A percentile compares a stretch with the other conserved stretches of the same genome.
phyloP scores from a whole-genome alignment of 1,140 invertebrate genomes.

The Rhopalosiphum padi region DNA sequence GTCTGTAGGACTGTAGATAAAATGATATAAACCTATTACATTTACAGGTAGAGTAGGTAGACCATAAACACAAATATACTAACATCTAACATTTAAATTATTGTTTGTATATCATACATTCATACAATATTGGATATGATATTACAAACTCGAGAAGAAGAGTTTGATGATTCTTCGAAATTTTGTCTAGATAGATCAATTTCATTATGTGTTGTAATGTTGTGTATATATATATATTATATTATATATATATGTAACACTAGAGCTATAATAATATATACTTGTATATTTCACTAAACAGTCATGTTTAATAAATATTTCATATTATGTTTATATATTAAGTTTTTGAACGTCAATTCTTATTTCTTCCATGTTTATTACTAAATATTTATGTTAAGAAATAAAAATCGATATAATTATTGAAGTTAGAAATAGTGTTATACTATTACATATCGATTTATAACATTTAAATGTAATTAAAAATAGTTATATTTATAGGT shows the following conservation, averaged over 20 bases:
- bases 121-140: background rate
- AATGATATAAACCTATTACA: background rate
- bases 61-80: background rate
- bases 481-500: too few species aligned
- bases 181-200: background rate
- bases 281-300: background rate
- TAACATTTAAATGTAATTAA: background rate
- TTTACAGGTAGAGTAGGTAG: background rate
- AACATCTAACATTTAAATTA: background rate
- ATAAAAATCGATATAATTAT: background rate
- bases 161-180: background rate
- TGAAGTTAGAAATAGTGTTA: too few species aligned
- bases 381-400: background rate
- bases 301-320: constrained; percentile 3
- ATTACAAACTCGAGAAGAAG: background rate
- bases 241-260: background rate
- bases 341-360: background rate
- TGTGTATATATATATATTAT: background rate
- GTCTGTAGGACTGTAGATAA: background rate
- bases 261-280: background rate
- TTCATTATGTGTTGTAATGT: background rate
- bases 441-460: background rate
- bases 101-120: background rate
- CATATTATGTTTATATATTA: background rate
- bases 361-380: background rate